A percentile compares a stretch with the other conserved stretches of the same genome.
These are phyloP conservation scores for Cylindroiulus punctatus DNA, from an alignment of 2,888 invertebrate species.

Conservation along the genomic window DNA sequence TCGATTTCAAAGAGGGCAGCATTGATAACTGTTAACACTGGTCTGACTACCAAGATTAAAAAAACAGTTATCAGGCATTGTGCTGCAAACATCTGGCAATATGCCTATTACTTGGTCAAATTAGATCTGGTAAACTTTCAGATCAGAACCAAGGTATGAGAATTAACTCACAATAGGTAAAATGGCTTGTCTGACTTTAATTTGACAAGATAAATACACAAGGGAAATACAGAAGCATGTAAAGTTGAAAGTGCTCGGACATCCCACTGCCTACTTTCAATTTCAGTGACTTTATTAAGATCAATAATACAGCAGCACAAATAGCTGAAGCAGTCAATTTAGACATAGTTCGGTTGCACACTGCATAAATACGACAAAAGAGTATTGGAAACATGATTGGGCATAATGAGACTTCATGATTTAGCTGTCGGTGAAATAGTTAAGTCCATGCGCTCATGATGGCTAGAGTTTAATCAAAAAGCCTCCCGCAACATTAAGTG, in stretches of 20 bases:
- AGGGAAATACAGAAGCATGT: too few relatives aligned
- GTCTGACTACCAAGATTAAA: too few relatives aligned
- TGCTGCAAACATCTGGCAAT: too few relatives aligned
- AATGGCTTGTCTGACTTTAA: too few relatives aligned
- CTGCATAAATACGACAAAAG: conserved; percentile 38
- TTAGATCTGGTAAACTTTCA: too few relatives aligned
- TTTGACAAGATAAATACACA: too few relatives aligned
- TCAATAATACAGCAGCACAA: conserved; percentile 38
- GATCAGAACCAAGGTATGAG: too few relatives aligned
- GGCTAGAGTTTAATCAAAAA: conserved; percentile 42
- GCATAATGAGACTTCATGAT: conserved; percentile 37
- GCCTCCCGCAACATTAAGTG: conserved; percentile 13
- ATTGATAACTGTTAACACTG: too few relatives aligned
- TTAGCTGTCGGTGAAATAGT: conserved; percentile 42
- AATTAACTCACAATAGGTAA: too few relatives aligned
- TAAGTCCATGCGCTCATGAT: conserved; percentile 33
- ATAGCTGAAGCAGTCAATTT: conserved; percentile 36
- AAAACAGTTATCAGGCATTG: too few relatives aligned
- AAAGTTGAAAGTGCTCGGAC: background rate
- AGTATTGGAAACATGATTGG: conserved; percentile 42
- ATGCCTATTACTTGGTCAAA: too few relatives aligned
- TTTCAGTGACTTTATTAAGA: conserved; percentile 42
- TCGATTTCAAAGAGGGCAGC: too few relatives aligned
- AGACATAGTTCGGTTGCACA: conserved; percentile 42
- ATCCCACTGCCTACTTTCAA: background rate